Conservation (phyloP, 2,888 invertebrate species). For the Petrolisthes cinctipes region DNA sequence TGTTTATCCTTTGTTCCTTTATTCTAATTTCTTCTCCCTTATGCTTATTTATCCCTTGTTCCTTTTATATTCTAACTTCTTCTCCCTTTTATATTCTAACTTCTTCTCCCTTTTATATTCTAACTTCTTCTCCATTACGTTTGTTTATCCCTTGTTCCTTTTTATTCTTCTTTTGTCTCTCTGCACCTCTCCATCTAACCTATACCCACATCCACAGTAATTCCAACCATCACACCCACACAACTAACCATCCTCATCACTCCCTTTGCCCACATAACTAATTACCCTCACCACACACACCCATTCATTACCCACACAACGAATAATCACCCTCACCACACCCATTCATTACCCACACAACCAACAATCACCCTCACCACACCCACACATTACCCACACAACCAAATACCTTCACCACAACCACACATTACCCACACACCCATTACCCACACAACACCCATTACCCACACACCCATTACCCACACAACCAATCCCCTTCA, state of each 20-base stretch:
- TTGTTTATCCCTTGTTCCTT: background rate
- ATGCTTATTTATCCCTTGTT: background rate
- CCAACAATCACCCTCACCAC: background rate
- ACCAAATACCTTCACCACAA: background rate
- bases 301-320: background rate
- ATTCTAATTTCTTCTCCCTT: background rate
- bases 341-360: too few relatives aligned
- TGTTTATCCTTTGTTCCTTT: slow-evolving; percentile 2
- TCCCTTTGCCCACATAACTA: background rate
- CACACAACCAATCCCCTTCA: background rate
- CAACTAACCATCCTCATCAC: background rate
- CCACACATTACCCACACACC: too few relatives aligned
- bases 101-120: background rate
- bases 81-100: background rate
- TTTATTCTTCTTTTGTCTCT: background rate
- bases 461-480: background rate
- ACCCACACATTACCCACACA: background rate
- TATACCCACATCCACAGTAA: too few relatives aligned
- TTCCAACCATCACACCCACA: too few relatives aligned
- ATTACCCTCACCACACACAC: background rate
- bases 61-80: background rate
- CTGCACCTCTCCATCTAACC: background rate
- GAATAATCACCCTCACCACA: background rate
- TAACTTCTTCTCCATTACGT: background rate
- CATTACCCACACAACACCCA: background rate